Evolutionary conservation across 2,888 invertebrate genomes (phyloP), one percentile per base, ranked within the genome.

Genomic region (Automeris io): DNA sequence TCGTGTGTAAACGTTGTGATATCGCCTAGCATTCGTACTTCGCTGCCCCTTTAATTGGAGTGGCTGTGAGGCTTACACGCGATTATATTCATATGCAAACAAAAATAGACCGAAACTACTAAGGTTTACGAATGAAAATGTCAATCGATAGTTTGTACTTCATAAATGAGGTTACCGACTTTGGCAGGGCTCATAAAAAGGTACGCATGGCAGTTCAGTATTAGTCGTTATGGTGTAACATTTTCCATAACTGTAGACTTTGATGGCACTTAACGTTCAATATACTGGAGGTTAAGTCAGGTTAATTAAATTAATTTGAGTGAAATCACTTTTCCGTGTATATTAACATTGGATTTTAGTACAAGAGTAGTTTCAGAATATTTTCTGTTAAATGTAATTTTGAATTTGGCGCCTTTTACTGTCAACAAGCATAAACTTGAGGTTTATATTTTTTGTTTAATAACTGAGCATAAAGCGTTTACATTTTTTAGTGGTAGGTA

Each of bases 21-120:
- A 75, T 74, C 65, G 73, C 68, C 42, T 70, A 71, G 71, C 68
- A 69, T 74, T 78, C 70, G 76, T 70, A 74, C 75, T 78, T 76
- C 72, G 64, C 74, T 67, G 67, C 73, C 70, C 70, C 75, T 75
- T 57, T 82, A 81, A 82, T 81, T 81, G 80, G 73, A 78, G 78
- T 70, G 74, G 72, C 61, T 67, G 69, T 61, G 57, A 61, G 57
- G 64, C 61, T 61, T 60, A 57, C 59, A 63, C 79, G 79, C 77
- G 78, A 77, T 62, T 75, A 62, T 59, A 46, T 5, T 2, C 47
- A 60, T 52, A 61, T 41, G 57, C 70, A 76, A 67, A 70, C 68
- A 64, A 79, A 77, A 68, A 60, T 66, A 60, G 47, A 74, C 77
- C 57, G 53, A 75, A 48, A 19, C 40, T 29, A 33, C 54, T 40